These are phyloP conservation scores for Montipora capricornis DNA, from an alignment of 64 coral and sea anemone genomes.

Conservation along the genomic window DNA sequence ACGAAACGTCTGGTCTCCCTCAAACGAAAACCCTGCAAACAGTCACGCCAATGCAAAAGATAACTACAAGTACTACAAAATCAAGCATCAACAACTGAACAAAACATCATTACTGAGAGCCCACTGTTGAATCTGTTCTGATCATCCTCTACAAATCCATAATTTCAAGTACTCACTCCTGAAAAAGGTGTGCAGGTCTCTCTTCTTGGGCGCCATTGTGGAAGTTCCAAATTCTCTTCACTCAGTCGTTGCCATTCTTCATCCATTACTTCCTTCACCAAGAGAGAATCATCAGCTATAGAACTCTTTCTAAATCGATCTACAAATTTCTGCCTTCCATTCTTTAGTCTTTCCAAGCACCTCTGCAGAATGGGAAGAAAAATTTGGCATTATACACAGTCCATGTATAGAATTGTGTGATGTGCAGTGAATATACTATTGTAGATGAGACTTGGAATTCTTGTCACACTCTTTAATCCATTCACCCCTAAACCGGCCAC, in stretches of 20 bases:
- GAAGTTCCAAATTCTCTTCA: slow-evolving; percentile 49
- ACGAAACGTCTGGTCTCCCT: too few species aligned
- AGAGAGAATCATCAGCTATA: not conserved
- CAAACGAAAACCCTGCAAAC: too few species aligned
- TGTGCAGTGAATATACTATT: too few species aligned
- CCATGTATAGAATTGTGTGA: too few species aligned
- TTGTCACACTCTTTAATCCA: too few species aligned
- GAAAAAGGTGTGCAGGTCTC: slow-evolving; percentile 64
- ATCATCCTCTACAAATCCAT: not conserved
- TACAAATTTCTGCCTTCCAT: slow-evolving; percentile 68
- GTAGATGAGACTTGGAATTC: too few species aligned
- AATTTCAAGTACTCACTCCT: slow-evolving; percentile 20
- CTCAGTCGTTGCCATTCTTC: slow-evolving; percentile 67
- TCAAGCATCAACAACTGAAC: too few species aligned
- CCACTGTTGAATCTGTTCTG: not conserved
- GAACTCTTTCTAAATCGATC: slow-evolving; percentile 45
- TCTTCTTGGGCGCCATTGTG: slow-evolving; percentile 62
- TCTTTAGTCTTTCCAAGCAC: slow-evolving; percentile 69
- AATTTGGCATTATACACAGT: not conserved
- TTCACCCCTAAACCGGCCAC: too few species aligned
- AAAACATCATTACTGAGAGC: not conserved
- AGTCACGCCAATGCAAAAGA: too few species aligned
- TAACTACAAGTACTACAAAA: too few species aligned
- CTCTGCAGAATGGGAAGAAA: slow-evolving; percentile 43
- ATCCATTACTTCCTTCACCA: slow-evolving; percentile 74